phyloP scores from a whole-genome alignment of 2,797 vertebrate genomes.

The Phoxinus dragarum region DNA sequence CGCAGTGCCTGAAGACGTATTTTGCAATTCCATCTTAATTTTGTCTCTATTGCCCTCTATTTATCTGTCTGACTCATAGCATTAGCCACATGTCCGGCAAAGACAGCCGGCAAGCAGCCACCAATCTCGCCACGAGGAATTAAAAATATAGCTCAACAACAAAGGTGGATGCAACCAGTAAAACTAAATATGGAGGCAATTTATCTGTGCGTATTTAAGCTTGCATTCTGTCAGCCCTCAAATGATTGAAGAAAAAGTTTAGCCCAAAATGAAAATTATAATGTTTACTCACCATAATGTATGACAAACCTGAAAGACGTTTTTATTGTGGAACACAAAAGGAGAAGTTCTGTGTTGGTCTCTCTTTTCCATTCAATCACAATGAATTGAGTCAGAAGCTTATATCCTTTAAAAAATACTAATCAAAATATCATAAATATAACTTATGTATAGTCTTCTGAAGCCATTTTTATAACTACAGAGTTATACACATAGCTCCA shows the following conservation, averaged over 20 bases:
- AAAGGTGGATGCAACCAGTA: background rate
- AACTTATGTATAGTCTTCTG: background rate
- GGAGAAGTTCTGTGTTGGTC: background rate
- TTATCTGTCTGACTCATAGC: constrained; percentile 40
- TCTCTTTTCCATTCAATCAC: background rate
- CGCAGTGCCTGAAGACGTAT: constrained; percentile 10
- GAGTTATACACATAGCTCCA: background rate
- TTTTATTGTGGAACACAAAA: background rate
- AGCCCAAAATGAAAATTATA: background rate
- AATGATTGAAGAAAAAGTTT: background rate
- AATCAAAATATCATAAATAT: background rate
- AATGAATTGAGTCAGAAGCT: background rate
- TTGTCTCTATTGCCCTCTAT: constrained; percentile 27
- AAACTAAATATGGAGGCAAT: background rate
- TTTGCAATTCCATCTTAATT: constrained; percentile 37
- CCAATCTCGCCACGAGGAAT: constrained; percentile 7
- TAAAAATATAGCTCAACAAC: constrained; percentile 20
- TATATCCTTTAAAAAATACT: background rate
- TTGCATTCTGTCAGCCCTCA: background rate
- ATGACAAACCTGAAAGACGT: background rate
- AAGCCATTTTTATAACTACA: background rate
- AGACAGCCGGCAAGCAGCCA: constrained; percentile 10
- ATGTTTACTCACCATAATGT: constrained; percentile 3
- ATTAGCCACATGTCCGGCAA: constrained; percentile 23
- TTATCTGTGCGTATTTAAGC: background rate